A percentile compares a stretch with the other conserved stretches of the same genome.
phyloP scores from a whole-genome alignment of 2,113 vertebrate genomes.

The Furnarius figulus region DNA sequence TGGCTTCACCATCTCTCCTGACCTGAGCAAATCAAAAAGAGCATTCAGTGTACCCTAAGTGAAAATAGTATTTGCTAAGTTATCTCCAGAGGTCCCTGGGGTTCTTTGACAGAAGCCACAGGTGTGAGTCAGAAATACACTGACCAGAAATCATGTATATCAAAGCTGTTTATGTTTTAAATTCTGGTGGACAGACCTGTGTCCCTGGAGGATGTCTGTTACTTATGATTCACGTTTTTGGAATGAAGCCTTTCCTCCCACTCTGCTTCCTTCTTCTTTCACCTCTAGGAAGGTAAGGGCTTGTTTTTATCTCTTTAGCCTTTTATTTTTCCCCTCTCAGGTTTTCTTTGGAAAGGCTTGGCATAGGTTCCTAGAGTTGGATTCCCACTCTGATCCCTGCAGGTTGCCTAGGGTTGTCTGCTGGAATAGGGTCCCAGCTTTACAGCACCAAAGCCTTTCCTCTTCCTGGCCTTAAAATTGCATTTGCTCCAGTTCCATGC shows the following conservation, averaged over 20 bases:
- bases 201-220: neutral
- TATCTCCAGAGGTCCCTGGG: neutral
- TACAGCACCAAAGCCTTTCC: neutral
- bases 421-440: neutral
- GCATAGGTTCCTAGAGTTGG: neutral
- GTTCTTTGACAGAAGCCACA: neutral
- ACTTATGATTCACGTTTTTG: neutral
- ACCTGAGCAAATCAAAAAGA: neutral
- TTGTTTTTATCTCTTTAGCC: neutral
- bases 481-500: neutral
- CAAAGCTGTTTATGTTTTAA: neutral
- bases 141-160: neutral
- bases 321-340: neutral
- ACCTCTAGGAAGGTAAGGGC: neutral
- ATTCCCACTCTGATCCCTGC: neutral
- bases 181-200: neutral
- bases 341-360: neutral
- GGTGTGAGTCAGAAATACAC: neutral
- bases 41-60: neutral
- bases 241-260: neutral
- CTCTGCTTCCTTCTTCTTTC: neutral
- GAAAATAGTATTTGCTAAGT: neutral
- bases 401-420: neutral
- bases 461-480: neutral
- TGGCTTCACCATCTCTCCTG: neutral